Evolutionary conservation across 2,113 vertebrate genomes (phyloP), one percentile per base, ranked within the genome.

Genomic region (Ictalurus punctatus): DNA sequence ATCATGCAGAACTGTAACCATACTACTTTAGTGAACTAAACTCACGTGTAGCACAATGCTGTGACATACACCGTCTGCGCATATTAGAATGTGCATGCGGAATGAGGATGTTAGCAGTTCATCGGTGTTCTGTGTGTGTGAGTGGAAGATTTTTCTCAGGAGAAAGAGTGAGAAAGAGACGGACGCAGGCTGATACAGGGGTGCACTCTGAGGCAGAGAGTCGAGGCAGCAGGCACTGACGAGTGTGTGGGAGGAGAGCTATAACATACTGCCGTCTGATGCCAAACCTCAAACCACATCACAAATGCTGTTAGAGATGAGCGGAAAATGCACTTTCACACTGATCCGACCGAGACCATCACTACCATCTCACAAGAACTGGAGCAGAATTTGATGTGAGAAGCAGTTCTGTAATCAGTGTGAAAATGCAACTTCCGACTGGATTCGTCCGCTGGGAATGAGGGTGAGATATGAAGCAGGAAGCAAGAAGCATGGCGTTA

Each of bases 251-350:
- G 73, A 78, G 21, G 48, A 40, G 78, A 87, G 52, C 63, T 56
- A 19, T 27, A 82, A 25, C 86, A 58, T 67, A 30, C 74, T 79
- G 76, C 19, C 16, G 44, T 65, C 44, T 69, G 79, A 89, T 52
- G 58, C 37, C 17, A 65, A 54, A 65, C 37, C 73, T 54, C 87
- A 54, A 58, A 23, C 52, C 87, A 89, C 87, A 65, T 82, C 82
- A 88, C 16, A 84, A 19, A 58, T 30, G 61, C 40, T 79, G 71
- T 63, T 88, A 78, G 27, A n/a, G 56, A 34, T 1, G 23, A 71
- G 34, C 14, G 48, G 80, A 73, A 58, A 12, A 58, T 34, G 40
- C n/a, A 34, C 82, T 78, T 88, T 84, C 21, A 78, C 87, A 65
- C 82, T 78, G 83, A 85, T 30, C n/a, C 0, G 44, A 83, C 27